Evolutionary conservation across 2,888 invertebrate genomes (phyloP).

Genomic region (Hypolimnas misippus): DNA sequence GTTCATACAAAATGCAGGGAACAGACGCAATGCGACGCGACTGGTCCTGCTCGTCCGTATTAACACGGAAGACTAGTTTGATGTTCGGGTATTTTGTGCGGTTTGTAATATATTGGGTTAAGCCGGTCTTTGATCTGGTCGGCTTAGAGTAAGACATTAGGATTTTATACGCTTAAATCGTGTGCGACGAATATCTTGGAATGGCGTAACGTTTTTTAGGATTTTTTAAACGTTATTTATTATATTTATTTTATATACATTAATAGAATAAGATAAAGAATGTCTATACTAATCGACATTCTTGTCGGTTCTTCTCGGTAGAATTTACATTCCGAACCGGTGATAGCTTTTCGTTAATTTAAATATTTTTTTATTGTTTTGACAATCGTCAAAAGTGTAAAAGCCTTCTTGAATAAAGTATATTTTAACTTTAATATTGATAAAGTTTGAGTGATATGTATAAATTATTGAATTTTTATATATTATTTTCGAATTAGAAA

Average conservation of each 20-base stretch:
- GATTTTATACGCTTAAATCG: slow-evolving; percentile 8
- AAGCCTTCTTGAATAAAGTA: too few relatives aligned
- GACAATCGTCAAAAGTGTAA: too few relatives aligned
- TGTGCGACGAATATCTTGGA: background rate
- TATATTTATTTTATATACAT: background rate
- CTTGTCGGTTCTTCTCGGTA: too few relatives aligned
- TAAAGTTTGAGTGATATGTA: too few relatives aligned
- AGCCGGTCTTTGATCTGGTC: background rate
- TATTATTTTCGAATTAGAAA: too few relatives aligned
- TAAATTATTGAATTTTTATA: too few relatives aligned
- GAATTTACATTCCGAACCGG: too few relatives aligned
- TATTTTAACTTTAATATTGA: too few relatives aligned
- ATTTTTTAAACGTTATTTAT: background rate
- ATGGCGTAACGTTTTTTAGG: background rate
- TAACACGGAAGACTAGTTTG: slow-evolving; percentile 28
- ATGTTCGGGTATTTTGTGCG: slow-evolving; percentile 22
- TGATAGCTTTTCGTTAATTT: too few relatives aligned
- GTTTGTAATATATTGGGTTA: slow-evolving; percentile 16
- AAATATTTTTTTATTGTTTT: too few relatives aligned
- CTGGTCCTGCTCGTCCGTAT: slow-evolving; percentile 24
- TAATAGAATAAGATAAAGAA: too few relatives aligned
- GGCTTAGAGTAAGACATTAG: background rate
- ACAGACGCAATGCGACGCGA: slow-evolving; percentile 42
- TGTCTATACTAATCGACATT: too few relatives aligned
- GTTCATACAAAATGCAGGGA: slow-evolving; percentile 40